These are phyloP conservation scores for Cygnus olor DNA, from an alignment of 2,797 vertebrate species.

Conservation along the genomic window DNA sequence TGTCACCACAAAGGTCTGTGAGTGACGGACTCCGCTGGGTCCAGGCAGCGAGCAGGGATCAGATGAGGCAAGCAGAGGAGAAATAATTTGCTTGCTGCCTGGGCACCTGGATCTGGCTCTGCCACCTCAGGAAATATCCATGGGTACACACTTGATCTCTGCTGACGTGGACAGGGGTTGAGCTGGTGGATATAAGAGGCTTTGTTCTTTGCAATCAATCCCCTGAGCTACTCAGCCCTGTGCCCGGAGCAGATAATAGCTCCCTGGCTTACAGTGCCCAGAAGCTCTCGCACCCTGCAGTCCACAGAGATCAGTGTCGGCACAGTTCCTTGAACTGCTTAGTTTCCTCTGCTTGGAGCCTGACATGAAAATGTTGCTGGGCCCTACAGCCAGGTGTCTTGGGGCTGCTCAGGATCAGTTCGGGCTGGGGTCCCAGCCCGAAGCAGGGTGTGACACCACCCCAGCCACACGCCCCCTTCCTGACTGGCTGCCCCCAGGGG, in stretches of 20 bases:
- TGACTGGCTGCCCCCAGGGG: not conserved
- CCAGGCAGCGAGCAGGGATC: not conserved
- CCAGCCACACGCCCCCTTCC: not conserved
- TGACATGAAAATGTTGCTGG: not conserved
- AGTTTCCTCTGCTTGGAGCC: not conserved
- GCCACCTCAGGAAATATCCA: not conserved
- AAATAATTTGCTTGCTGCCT: not conserved
- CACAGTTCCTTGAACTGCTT: not conserved
- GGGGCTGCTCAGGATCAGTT: not conserved
- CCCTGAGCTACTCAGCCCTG: constrained; percentile 36
- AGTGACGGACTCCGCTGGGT: accelerated
- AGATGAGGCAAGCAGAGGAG: not conserved
- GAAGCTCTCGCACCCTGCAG: not conserved
- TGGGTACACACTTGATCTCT: not conserved
- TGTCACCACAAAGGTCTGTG: not conserved
- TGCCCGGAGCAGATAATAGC: constrained; percentile 28
- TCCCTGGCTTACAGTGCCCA: constrained; percentile 41
- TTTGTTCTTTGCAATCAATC: constrained; percentile 58
- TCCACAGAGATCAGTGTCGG: constrained; percentile 10
- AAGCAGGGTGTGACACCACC: too few species aligned
- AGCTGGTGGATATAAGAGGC: constrained; percentile 65
- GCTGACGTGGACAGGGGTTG: constrained; percentile 22
- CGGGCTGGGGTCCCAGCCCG: not conserved
- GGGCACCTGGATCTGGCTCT: not conserved
- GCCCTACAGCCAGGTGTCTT: not conserved